Conservation (phyloP, 2,113 vertebrate species). For the Synodontis membranacea region DNA sequence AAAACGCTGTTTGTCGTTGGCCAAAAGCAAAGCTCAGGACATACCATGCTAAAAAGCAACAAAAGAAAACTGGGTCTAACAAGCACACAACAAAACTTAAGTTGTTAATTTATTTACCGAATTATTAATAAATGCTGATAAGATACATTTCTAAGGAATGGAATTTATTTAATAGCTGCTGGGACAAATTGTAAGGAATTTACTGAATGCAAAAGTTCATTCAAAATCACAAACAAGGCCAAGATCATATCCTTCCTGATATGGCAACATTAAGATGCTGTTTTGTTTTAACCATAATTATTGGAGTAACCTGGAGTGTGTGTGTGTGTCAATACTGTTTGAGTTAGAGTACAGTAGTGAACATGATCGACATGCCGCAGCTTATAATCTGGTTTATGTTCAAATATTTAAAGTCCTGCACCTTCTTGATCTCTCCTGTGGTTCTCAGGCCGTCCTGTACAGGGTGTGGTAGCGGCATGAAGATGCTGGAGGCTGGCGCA, state of each 20-base stretch:
- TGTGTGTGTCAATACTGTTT: neutral
- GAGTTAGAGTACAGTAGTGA: neutral
- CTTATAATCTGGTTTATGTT: neutral
- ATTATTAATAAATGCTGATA: neutral
- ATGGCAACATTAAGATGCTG: neutral
- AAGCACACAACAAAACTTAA: neutral
- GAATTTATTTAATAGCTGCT: neutral
- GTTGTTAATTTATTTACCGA: neutral
- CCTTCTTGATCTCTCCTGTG: conserved; percentile 91
- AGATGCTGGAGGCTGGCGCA: conserved; percentile 66
- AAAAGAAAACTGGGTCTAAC: neutral
- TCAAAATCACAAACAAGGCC: neutral
- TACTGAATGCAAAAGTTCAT: neutral
- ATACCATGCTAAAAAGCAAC: too few species aligned
- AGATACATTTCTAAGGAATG: neutral
- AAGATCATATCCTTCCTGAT: neutral
- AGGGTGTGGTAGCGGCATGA: conserved; percentile 82
- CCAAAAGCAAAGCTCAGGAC: neutral
- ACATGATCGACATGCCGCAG: neutral
- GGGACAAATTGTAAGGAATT: neutral
- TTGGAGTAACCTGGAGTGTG: neutral
- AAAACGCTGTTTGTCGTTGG: neutral
- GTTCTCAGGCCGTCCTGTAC: conserved; percentile 85
- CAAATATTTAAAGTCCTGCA: conserved; percentile 49
- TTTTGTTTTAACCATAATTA: neutral